Base-by-base conservation (phyloP, 2,888 invertebrate genomes). In the Antheraea yamamai region DNA sequence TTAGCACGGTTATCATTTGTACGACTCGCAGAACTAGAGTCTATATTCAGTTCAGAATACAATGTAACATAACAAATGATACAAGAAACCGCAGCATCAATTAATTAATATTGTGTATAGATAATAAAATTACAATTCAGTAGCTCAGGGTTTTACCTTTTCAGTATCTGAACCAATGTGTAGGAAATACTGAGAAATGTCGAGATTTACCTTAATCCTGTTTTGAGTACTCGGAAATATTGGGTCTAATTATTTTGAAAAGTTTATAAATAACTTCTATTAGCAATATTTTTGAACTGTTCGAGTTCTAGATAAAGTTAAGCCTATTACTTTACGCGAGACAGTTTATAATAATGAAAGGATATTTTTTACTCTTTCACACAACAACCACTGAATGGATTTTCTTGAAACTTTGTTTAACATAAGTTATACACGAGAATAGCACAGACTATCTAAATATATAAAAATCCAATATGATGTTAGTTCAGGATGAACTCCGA, bases 61-160 rank as follows among this genome's bases (percentile, higher is more conserved):
- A 61, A 8, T 61, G 61, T 61, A 61, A 23, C 61, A 61, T n/a
- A 66, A 66, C 64, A 66, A 30, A 30, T 66, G 30, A 66, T 66
- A 66, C 30, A 4, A 66, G 64, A 66, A 66, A 66, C 64, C 64
- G 64, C 64, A 66, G 26, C 30, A 66, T 30, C 64, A 66, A 66
- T 66, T 66, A 66, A 66, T 66, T 66, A 66, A 30, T 66, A 30
- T 66, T 26, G 16, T 16, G 20, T 26, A 58, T 30, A 66, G 64
- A 66, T 66, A 66, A 26, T 66, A 30, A 12, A 66, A 66, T 66
- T 66, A 66, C 64, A 20, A 30, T 30, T 66, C 14, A 26, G 16
- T 30, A 8, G 14, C 14, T 66, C 23, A 23, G 61, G 61, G 61
- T 23, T 61, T 66, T 66, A 66, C 64, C 64, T 66, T 26, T 1